phyloP scores from a whole-genome alignment of 1,140 invertebrate species.

The Ectropis grisescens region DNA sequence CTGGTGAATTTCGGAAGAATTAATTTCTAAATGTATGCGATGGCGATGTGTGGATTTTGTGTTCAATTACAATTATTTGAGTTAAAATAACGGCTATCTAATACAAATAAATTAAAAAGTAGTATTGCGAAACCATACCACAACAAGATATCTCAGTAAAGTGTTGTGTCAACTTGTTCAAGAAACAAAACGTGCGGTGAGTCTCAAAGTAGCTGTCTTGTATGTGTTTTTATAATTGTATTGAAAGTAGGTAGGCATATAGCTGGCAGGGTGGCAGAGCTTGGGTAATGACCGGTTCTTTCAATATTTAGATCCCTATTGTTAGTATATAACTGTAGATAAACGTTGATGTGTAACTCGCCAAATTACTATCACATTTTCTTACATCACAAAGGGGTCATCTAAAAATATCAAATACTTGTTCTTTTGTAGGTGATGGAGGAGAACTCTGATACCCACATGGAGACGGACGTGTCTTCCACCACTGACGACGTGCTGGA shows the following conservation, averaged over 20 bases:
- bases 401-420: slow-evolving; percentile 31
- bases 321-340: slow-evolving; percentile 14
- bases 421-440: slow-evolving; percentile 51
- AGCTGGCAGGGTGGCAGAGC: slow-evolving; percentile 36
- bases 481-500: slow-evolving; percentile 37
- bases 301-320: slow-evolving; percentile 29
- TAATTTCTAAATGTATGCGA: slow-evolving; percentile 23
- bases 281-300: slow-evolving; percentile 50
- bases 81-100: too few species aligned
- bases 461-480: slow-evolving; percentile 53
- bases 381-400: slow-evolving; percentile 22
- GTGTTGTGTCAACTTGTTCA: too few species aligned
- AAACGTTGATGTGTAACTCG: slow-evolving; percentile 4
- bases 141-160: too few species aligned
- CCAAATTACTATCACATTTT: slow-evolving; percentile 12
- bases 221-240: slow-evolving; percentile 54
- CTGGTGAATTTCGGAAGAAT: too few species aligned
- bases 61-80: too few species aligned
- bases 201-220: slow-evolving; percentile 23
- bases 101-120: too few species aligned
- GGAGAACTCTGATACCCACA: slow-evolving; percentile 37
- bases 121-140: too few species aligned
- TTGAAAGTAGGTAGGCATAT: slow-evolving; percentile 59
- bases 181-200: slow-evolving; percentile 34
- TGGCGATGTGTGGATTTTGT: slow-evolving; percentile 55